Evolutionary conservation across 2,888 invertebrate genomes (phyloP).

Genomic region (Bruchidius siliquastri): DNA sequence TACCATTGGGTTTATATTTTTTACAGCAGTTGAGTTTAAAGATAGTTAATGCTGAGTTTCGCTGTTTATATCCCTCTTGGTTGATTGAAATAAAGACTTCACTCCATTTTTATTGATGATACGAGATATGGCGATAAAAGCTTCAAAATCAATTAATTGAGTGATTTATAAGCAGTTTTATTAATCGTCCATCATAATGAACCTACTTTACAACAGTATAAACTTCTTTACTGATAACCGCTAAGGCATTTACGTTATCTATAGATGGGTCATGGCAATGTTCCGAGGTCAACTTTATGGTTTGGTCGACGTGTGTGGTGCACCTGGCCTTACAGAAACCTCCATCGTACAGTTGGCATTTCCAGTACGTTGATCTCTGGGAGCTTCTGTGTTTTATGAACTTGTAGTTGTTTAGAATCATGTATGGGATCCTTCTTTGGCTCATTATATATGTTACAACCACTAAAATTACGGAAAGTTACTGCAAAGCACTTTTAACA

Average conservation of each 20-base stretch:
- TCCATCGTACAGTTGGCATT: conserved; percentile 40
- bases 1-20: too few species aligned
- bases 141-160: too few species aligned
- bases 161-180: too few species aligned
- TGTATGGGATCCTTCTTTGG: conserved; percentile 33
- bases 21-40: too few species aligned
- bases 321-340: conserved; percentile 39
- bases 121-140: too few species aligned
- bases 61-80: too few species aligned
- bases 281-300: conserved; percentile 22
- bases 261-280: background rate
- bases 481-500: background rate
- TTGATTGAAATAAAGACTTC: too few species aligned
- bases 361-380: conserved; percentile 42
- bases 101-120: too few species aligned
- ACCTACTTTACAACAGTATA: conserved; percentile 10
- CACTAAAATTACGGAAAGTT: conserved; percentile 28
- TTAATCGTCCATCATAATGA: background rate
- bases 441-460: conserved; percentile 38
- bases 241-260: background rate
- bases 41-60: too few species aligned
- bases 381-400: conserved; percentile 42
- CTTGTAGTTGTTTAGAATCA: conserved; percentile 36
- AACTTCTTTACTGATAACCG: conserved; percentile 29
- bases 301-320: conserved; percentile 27